A percentile compares a stretch with the other conserved stretches of the same genome.
Conservation (phyloP, 2,888 invertebrate species). For the Noctua janthe region DNA sequence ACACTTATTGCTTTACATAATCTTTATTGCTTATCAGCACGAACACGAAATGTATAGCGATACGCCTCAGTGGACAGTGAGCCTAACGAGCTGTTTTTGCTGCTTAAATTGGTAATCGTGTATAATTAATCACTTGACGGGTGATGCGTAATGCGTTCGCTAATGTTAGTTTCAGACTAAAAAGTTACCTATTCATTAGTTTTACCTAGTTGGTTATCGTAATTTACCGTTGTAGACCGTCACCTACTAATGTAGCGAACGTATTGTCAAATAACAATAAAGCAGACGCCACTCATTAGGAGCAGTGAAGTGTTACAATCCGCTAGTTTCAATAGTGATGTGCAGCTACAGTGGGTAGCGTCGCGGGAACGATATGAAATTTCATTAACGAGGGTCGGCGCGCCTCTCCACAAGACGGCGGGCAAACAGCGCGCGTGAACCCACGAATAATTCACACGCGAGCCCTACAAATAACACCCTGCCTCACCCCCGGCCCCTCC, state of each 20-base stretch:
- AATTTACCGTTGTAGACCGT: constrained; percentile 31
- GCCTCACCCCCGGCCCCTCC: constrained; percentile 70
- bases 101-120: constrained; percentile 58
- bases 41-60: constrained; percentile 64
- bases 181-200: constrained; percentile 28
- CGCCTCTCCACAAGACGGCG: constrained; percentile 84
- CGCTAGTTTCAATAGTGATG: constrained; percentile 80
- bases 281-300: constrained; percentile 63
- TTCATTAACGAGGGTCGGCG: constrained; percentile 88
- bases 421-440: constrained; percentile 89
- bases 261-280: constrained; percentile 64
- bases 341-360: constrained; percentile 81
- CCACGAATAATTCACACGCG: constrained; percentile 90
- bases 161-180: constrained; percentile 39
- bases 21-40: constrained; percentile 68
- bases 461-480: constrained; percentile 89
- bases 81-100: constrained; percentile 59
- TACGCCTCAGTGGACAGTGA: constrained; percentile 59
- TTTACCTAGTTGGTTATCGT: constrained; percentile 30
- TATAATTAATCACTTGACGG: constrained; percentile 55
- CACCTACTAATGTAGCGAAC: constrained; percentile 35
- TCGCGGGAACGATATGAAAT: constrained; percentile 86
- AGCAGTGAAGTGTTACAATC: constrained; percentile 84
- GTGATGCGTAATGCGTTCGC: constrained; percentile 46
- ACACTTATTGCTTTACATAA: constrained; percentile 67